Evolutionary conservation across 2,113 vertebrate species (phyloP).

Genomic region (Panthera uncia): DNA sequence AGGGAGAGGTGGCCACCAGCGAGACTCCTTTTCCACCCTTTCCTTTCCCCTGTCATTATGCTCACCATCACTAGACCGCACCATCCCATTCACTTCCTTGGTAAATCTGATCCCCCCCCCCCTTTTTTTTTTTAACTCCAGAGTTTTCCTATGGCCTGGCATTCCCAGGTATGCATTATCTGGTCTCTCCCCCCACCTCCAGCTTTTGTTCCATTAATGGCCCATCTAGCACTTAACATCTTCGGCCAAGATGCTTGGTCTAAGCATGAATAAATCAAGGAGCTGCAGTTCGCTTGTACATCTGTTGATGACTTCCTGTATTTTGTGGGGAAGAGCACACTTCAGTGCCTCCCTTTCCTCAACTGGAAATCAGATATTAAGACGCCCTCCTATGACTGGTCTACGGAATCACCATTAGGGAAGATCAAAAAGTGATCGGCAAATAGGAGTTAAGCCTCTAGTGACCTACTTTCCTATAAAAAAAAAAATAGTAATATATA

Average conservation of each 20-base stretch:
- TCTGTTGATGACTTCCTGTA: background rate
- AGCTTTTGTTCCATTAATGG: background rate
- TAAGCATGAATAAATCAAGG: background rate
- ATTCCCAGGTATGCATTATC: background rate
- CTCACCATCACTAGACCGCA: background rate
- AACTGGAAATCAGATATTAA: background rate
- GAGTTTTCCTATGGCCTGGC: background rate
- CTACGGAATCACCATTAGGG: background rate
- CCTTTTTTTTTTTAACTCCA: background rate
- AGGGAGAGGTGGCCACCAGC: fast-evolving
- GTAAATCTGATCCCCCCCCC: background rate
- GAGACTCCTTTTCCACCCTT: no score
- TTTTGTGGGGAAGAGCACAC: background rate
- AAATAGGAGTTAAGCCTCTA: background rate
- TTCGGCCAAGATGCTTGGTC: background rate
- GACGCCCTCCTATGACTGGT: background rate
- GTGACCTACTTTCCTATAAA: background rate
- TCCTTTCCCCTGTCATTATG: background rate
- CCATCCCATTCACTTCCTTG: background rate
- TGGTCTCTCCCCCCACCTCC: background rate
- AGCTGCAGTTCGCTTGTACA: background rate
- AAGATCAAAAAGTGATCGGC: background rate
- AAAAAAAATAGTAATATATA: background rate
- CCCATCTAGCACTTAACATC: background rate
- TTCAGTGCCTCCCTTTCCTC: background rate